A percentile compares a stretch with the other conserved stretches of the same genome.
These are phyloP conservation scores for Pachyseris speciosa DNA, from an alignment of 64 coral and sea anemone genomes.

Conservation along the genomic window DNA sequence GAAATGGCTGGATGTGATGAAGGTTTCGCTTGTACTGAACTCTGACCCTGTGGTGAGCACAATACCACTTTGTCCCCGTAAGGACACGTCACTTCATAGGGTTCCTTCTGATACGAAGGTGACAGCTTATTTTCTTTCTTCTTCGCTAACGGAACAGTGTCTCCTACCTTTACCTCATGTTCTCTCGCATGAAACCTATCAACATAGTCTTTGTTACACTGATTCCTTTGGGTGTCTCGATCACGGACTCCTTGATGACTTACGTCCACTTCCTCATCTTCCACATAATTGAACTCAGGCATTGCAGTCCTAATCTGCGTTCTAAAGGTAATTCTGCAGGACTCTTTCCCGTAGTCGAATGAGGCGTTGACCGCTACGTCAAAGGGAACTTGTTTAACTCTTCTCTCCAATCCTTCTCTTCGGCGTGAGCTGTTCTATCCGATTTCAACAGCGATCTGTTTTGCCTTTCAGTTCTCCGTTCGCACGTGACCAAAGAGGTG, in stretches of 20 bases:
- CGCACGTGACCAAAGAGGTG: not conserved
- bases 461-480: not conserved
- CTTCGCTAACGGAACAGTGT: not conserved
- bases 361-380: not conserved
- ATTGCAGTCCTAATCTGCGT: not conserved
- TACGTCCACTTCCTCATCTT: constrained; percentile 2
- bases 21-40: not conserved
- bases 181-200: not conserved
- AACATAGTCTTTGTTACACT: not conserved
- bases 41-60: not conserved
- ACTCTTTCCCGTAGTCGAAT: not conserved
- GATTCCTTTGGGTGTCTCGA: not conserved
- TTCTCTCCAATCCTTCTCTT: not conserved
- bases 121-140: not conserved
- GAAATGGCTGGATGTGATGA: not conserved
- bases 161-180: not conserved
- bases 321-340: not conserved
- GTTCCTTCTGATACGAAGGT: not conserved
- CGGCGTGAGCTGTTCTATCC: not conserved
- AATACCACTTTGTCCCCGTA: not conserved
- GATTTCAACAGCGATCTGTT: not conserved
- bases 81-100: not conserved
- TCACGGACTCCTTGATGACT: not conserved
- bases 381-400: not conserved
- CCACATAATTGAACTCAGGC: not conserved